A percentile compares a stretch with the other conserved stretches of the same genome.
phyloP scores from a whole-genome alignment of 2,888 invertebrate genomes.

The Ormyrus rosae region DNA sequence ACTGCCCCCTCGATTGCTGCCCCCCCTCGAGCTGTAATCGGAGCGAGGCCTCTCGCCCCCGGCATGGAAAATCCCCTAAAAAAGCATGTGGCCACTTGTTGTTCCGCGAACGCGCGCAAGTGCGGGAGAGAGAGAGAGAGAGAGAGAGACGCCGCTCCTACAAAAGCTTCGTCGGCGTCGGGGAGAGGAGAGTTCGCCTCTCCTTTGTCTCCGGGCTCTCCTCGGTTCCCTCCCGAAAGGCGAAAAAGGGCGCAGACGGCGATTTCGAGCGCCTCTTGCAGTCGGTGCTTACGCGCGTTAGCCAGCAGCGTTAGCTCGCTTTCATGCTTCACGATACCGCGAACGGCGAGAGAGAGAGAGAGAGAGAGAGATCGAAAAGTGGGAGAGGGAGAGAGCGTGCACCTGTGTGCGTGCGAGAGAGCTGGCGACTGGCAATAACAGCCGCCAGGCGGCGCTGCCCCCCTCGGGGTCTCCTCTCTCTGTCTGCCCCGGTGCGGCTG shows the following conservation, averaged over 20 bases:
- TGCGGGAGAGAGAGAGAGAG: not conserved
- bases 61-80: too few relatives aligned
- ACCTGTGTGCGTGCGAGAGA: not conserved
- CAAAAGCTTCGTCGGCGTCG: too few relatives aligned
- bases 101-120: not conserved
- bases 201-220: too few relatives aligned
- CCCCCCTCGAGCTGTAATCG: not conserved
- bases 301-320: too few relatives aligned
- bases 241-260: too few relatives aligned
- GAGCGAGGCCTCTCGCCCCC: too few relatives aligned
- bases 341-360: constrained; percentile 4
- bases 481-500: not conserved
- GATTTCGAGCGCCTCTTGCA: too few relatives aligned
- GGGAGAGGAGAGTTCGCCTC: too few relatives aligned
- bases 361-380: not conserved
- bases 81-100: too few relatives aligned
- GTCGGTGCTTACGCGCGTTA: too few relatives aligned
- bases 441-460: constrained; percentile 28
- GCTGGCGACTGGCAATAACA: constrained; percentile 18
- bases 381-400: constrained; percentile 19
- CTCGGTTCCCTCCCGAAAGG: too few relatives aligned
- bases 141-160: not conserved
- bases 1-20: not conserved
- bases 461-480: constrained; percentile 11
- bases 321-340: too few relatives aligned